phyloP scores from a whole-genome alignment of 2,888 invertebrate genomes.

The Microchrysa polita region DNA sequence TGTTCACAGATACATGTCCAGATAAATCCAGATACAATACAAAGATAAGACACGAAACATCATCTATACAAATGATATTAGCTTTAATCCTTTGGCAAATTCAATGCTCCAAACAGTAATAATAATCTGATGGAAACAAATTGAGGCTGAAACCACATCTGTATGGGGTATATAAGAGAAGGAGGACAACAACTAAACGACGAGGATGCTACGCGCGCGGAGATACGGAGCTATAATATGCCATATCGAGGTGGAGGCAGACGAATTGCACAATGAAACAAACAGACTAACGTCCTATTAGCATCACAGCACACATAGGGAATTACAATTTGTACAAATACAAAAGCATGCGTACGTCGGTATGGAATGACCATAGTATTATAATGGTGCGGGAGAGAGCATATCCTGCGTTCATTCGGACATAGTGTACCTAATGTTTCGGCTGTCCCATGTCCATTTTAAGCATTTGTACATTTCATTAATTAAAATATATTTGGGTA shows the following conservation, averaged over 20 bases:
- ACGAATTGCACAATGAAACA: background rate
- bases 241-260: background rate
- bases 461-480: conserved; percentile 46
- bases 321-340: conserved; percentile 40
- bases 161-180: too few species aligned
- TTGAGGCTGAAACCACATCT: conserved; percentile 44
- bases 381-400: conserved; percentile 7
- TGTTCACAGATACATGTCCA: background rate
- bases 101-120: conserved; percentile 47
- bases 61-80: conserved; percentile 33
- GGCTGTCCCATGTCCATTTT: conserved; percentile 44
- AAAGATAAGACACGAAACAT: conserved; percentile 37
- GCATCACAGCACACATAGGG: background rate
- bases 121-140: conserved; percentile 50
- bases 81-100: conserved; percentile 46
- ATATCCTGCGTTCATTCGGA: conserved; percentile 29
- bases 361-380: too few species aligned
- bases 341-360: too few species aligned
- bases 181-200: background rate
- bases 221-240: conserved; percentile 3
- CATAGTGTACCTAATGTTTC: conserved; percentile 32
- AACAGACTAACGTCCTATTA: background rate
- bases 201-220: too few species aligned
- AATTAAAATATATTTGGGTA: conserved; percentile 49
- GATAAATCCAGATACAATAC: conserved; percentile 24